Base-by-base conservation (phyloP, 2,113 vertebrate genomes). In the Phrynosoma platyrhinos region DNA sequence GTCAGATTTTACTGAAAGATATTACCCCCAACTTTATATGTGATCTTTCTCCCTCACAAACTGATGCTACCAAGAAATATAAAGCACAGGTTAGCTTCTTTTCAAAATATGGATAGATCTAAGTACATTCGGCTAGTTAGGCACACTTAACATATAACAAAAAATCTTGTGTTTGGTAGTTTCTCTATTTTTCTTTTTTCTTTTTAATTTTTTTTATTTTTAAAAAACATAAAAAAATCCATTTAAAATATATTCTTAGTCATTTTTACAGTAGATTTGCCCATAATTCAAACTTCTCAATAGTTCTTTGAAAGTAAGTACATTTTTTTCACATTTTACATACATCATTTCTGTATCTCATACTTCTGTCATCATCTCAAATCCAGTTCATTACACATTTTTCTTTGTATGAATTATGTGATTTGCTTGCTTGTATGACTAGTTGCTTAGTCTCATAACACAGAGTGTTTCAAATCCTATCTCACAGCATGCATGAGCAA, bases 401-500 rank as follows among this genome's bases (percentile, higher is more conserved):
- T 71, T 7, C 42, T 53, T 66, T 76, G n/a, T 64, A 32, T 86
- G 42, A 36, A 25, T 72, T 83, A 36, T 58, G 55, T 62, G 20
- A 77, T 66, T 82, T 88, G 30, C n/a, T 40, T 77, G 21, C 58
- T 69, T 83, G 62, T 27, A 62, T 77, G 30, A 36, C 16, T 77
- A 72, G 72, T 58, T 76, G 58, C 79, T 83, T 83, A 25, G n/a
- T 83, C 36, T 76, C 81, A 68, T 77, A 83, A 69, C 71, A 77
- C 58, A 68, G 64, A 78, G 42, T 77, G 14, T 68, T 83, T 47
- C 30, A 52, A 88, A 83, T 83, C 81, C 81, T 68, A 9, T 55
- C 80, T 88, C 71, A 68, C 87, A 88, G 72, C 58, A 69, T 32
- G 80, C 58, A 77, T 21, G 42, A 88, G 42, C 74, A 77, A 77